Base-by-base conservation (phyloP, 2,797 vertebrate genomes). In the Lateolabrax maculatus region DNA sequence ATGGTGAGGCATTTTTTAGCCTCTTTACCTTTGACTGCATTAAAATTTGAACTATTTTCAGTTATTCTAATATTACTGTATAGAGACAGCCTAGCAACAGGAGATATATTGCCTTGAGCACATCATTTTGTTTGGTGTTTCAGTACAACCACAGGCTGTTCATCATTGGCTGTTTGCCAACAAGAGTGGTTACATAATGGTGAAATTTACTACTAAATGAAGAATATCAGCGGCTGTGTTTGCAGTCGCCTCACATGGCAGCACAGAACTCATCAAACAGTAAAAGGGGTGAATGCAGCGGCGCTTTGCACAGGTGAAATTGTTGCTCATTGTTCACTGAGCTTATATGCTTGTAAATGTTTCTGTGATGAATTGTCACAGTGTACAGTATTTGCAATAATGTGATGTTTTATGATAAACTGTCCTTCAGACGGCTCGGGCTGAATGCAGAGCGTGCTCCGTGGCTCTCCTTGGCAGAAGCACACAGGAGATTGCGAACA, bases 401-500 rank as follows among this genome's bases (percentile, higher is more conserved):
- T 36, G 79, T 62, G 48, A 15, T 15, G 10, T 72, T 71, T 82
- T 67, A 53, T 84, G 87, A 88, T 76, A 53, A 79, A 77, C 39
- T 37, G 75, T 67, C 83, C 79, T 83, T 85, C 80, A 68, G n/a
- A 23, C 21, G 8, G 64, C 61, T 55, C 1, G 1, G 49, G 60
- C 46, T 63, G 73, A 65, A 77, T 53, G 49, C 43, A 31, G 41
- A 69, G 49, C 1, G 1, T 6, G 69, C 41, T 55, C 11, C 1
- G 44, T 5, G 60, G 11, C 29, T 88, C 83, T 89, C 75, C 79
- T 84, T 80, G 61, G 81, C 56, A 58, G 52, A 15, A 19, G 58
- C 68, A 46, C 52, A 43, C 41, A 11, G 79, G 56, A 84, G 74
- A 75, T 60, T 61, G 71, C 25, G 68, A 85, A 86, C 89, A 87